Conservation (phyloP, 2,113 vertebrate species). For the Macrotus californicus region DNA sequence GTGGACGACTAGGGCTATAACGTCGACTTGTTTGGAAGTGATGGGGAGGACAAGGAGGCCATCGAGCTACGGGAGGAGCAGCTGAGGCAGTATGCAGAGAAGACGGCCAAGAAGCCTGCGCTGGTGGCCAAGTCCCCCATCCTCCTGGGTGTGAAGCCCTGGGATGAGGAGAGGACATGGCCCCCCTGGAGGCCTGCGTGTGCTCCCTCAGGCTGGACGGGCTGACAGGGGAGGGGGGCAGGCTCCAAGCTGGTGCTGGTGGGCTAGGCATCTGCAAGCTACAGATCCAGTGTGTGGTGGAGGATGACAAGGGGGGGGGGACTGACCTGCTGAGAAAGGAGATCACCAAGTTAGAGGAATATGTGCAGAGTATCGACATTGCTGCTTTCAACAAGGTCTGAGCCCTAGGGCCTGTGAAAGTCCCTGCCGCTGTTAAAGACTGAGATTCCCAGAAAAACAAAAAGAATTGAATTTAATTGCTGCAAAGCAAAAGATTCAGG, state of each 20-base stretch:
- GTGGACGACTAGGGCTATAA: conserved; percentile 83
- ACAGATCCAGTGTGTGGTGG: conserved; percentile 96
- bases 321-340: conserved; percentile 95
- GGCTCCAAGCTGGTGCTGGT: conserved; percentile 93
- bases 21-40: conserved; percentile 92
- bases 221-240: conserved; percentile 87
- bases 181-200: conserved; percentile 91
- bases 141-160: conserved; percentile 94
- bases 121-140: conserved; percentile 96
- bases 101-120: conserved; percentile 89
- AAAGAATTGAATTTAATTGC: neutral
- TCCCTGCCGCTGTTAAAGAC: conserved; percentile 71
- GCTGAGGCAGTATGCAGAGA: conserved; percentile 88
- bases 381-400: conserved; percentile 99
- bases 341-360: conserved; percentile 95
- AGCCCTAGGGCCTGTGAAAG: conserved; percentile 39
- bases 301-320: conserved; percentile 95
- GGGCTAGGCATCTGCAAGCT: conserved; percentile 97
- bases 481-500: neutral
- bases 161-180: conserved; percentile 97
- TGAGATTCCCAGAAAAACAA: neutral
- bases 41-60: conserved; percentile 87
- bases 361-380: conserved; percentile 93
- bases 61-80: conserved; percentile 88
- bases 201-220: conserved; percentile 90